Evolutionary conservation across 2,888 invertebrate genomes (phyloP), one percentile per base, ranked within the genome.

Genomic region (Anthrax anthrax): DNA sequence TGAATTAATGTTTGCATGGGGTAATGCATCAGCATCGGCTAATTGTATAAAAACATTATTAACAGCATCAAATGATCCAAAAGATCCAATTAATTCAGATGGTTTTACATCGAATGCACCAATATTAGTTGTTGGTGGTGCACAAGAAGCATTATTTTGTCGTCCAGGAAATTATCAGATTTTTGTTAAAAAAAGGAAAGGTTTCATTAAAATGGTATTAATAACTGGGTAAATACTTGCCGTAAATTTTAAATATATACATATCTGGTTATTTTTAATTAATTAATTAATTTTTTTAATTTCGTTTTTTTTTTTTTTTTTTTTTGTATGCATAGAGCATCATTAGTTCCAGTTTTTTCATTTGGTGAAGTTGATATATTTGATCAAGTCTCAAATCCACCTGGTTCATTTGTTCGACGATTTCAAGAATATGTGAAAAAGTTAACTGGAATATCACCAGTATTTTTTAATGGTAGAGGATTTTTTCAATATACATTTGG

Each of bases 401-500:
- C 80, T 44, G 80, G 84, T 37, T 82, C 88, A 2, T 57, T 70
- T 4, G 41, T 66, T 3, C 70, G 83, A 17, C 72, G 67, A 16
- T 57, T 82, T 37, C 92, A 94, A 64, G 76, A 84, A 51, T 69
- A 65, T 43, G 64, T 89, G 2, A 79, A 81, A 44, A 72, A 74
- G 52, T 44, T 72, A 6, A 78, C 83, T 0, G 87, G 87, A 6
- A 69, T 90, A 14, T 81, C 85, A 0, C 88, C 88, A 0, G 71
- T 85, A 46, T 65, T 88, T 43, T 79, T 84, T 1, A 69, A 81
- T 34, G 91, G 90, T 0, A 72, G 96, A 34, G 96, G 96, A 4
- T 72, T 95, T 50, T 89, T 96, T 61, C 94, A 96, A 63, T 95
- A 95, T 61, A 78, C 78, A 0, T 86, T 84, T 61, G 96, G 96